Evolutionary conservation across 2,888 invertebrate species (phyloP), one percentile per base, ranked within the genome.

Genomic region (Macrosiphum euphorbiae): DNA sequence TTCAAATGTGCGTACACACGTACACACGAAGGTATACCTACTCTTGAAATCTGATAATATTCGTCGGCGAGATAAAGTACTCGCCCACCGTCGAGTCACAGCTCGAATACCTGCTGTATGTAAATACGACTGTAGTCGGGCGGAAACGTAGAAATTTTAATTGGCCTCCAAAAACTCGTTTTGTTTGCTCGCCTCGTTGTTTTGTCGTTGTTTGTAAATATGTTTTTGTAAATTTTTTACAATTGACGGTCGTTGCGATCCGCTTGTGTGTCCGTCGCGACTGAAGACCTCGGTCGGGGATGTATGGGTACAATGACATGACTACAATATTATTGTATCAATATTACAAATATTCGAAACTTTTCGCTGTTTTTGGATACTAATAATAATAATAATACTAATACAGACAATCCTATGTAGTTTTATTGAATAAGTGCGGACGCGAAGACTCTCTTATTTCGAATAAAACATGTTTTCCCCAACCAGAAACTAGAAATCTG

Each of bases 41-140:
- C 93, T 61, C 85, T 85, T 90, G 93, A 93, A 93, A 93, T 93
- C 61, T 86, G 93, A 93, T 93, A 90, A 90, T 58, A 35, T 86
- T 58, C 35, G 61, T 28, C 85, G 90, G 50, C 28, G 35, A 85
- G 35, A 89, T 87, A 50, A 61, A 90, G 35, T 50, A 50, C 47
- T 50, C 41, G 20, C 78, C 78, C 35, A 20, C 35, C 78, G 20
- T 5, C 78, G 20, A 20, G 35, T 78, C 78, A 20, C 20, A 7
- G 8, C 20, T 20, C 35, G 35, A 87, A 26, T 50, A 20, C 20
- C 84, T 8, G 20, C 7, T 24, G 20, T 0, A 26, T 20, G 55
- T 55, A 55, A 20, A 3, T 55, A 16, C 3, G 47, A 13, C 89
- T 16, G 35, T 41, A 16, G 16, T 1, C n/a, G 47, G 26, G 1